These are phyloP conservation scores for Panzeria rudis DNA, from an alignment of 2,888 invertebrate genomes.

Conservation along the genomic window DNA sequence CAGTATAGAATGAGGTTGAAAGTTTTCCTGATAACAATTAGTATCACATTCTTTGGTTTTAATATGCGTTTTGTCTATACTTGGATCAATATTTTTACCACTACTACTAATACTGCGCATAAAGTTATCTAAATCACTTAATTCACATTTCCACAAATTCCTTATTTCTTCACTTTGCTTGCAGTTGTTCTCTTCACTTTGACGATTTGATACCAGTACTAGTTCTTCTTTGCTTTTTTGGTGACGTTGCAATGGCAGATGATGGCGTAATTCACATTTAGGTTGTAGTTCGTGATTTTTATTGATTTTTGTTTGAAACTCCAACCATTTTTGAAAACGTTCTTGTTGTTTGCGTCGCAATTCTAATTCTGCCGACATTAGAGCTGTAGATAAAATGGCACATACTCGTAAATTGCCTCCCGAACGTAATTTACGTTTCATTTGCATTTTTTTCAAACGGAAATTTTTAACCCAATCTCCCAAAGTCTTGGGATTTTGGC, in stretches of 20 bases:
- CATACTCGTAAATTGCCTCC: slow-evolving; percentile 85
- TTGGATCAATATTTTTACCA: slow-evolving; percentile 22
- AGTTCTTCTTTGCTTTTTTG: slow-evolving; percentile 20
- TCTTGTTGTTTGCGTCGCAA: slow-evolving; percentile 85
- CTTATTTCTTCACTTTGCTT: slow-evolving; percentile 77
- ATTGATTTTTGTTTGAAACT: slow-evolving; percentile 81
- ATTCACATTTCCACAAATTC: slow-evolving; percentile 84
- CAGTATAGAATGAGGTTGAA: slow-evolving; percentile 27
- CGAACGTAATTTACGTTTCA: slow-evolving; percentile 84
- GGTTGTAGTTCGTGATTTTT: slow-evolving; percentile 62
- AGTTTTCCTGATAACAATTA: slow-evolving; percentile 41
- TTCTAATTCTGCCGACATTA: slow-evolving; percentile 85
- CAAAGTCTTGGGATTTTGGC: slow-evolving; percentile 78
- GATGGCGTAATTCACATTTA: slow-evolving; percentile 59
- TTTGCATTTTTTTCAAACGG: slow-evolving; percentile 84
- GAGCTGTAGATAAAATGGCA: slow-evolving; percentile 85
- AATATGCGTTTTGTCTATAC: neutral
- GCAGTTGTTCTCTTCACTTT: slow-evolving; percentile 73
- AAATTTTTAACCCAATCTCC: slow-evolving; percentile 86
- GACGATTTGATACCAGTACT: slow-evolving; percentile 37
- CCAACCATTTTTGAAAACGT: slow-evolving; percentile 85
- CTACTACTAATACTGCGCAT: slow-evolving; percentile 84
- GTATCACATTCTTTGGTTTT: neutral
- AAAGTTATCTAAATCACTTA: slow-evolving; percentile 86
- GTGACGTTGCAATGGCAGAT: slow-evolving; percentile 20